Evolutionary conservation across 2,113 vertebrate species (phyloP), one percentile per base, ranked within the genome.

Genomic region (Ptilorrhoa leucosticta): DNA sequence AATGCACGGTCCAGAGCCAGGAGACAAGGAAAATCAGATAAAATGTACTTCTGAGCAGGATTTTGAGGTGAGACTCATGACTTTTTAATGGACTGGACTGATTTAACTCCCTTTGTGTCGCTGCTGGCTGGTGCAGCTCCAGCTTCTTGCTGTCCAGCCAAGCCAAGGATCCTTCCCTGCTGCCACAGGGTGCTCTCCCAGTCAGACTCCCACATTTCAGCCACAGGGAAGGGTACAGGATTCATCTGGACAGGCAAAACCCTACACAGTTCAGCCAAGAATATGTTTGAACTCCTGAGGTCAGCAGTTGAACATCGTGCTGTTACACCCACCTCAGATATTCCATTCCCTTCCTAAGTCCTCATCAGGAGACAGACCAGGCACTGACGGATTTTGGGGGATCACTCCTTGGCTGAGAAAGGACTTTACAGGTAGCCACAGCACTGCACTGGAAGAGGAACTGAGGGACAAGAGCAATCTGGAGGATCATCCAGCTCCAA

Each of bases 1-100:
- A 83, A 65, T 51, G 61, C 40, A 80, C 0, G 0, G 21, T 80
- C 48, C 68, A 61, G 31, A 83, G 70, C 10, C 48, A 57, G 23
- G 17, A 92, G 61, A 39, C 0, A 70, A 89, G 73, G 44, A 75
- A 93, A 87, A 85, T 82, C 73, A 66, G 82, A 58, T 90, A 54
- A 92, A 93, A 95, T 82, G 42, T 26, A 64, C 47, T 85, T 88
- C 70, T 93, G 70, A 35, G 42, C 37, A 88, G 65, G 73, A 79
- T 78, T 92, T 71, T 85, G 35, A 94, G 83, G 88, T 68, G 61
- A 90, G 23, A 63, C 27, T 93, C 53, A 16, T 70, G 77, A 82
- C 45, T 94, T 84, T 84, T 94, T 87, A 84, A 82, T 66, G 61
- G 73, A 42, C 65, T 2, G 3, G 31, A 21, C 47, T 63, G 78